These are phyloP conservation scores for Azemiops feae DNA, from an alignment of 2,113 vertebrate genomes.

Conservation along the genomic window DNA sequence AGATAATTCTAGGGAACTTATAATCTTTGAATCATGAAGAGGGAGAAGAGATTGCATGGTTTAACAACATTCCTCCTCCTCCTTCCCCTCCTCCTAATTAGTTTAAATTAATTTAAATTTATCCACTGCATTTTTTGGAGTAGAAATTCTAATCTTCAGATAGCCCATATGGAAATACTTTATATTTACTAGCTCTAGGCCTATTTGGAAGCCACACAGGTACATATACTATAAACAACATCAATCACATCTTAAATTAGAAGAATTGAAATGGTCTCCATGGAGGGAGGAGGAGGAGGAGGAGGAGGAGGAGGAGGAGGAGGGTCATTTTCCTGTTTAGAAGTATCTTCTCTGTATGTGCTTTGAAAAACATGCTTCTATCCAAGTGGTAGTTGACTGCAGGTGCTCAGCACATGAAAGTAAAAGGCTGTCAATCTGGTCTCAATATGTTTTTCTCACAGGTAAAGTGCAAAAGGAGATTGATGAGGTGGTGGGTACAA, in stretches of 20 bases:
- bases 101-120: background rate
- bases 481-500: background rate
- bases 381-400: background rate
- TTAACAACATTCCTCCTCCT: background rate
- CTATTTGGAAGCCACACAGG: background rate
- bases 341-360: background rate
- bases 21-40: background rate
- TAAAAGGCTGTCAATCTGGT: background rate
- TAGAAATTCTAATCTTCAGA: background rate
- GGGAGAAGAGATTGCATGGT: background rate
- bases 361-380: background rate
- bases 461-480: conserved; percentile 56
- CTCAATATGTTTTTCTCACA: background rate
- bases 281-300: background rate
- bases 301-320: background rate
- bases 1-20: background rate
- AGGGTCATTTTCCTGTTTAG: background rate
- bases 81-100: background rate
- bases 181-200: background rate
- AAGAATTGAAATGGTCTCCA: background rate
- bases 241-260: background rate
- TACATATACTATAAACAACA: background rate
- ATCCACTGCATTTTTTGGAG: background rate
- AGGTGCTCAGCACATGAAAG: background rate
- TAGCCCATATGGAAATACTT: background rate